Conservation (phyloP, 2,113 vertebrate genomes). For the Microtus richardsoni region DNA sequence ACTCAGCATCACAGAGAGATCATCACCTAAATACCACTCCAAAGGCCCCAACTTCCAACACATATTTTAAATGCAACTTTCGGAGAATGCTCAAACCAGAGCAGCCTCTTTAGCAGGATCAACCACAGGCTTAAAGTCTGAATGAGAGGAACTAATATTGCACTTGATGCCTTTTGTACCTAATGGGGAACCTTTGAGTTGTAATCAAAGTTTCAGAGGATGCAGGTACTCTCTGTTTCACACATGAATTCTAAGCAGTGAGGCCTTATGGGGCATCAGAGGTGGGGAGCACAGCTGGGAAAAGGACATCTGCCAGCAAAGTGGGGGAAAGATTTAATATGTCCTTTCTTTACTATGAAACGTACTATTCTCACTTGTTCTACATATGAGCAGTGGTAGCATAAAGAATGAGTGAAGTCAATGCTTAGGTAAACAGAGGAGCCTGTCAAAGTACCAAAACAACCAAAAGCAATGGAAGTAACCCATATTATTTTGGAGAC, state of each 20-base stretch:
- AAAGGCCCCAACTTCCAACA: not conserved
- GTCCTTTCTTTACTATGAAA: not conserved
- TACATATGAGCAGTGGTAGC: not conserved
- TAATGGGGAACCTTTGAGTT: not conserved
- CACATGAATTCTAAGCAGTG: not conserved
- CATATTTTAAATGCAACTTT: not conserved
- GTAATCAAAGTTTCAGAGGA: not conserved
- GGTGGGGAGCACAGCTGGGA: not conserved
- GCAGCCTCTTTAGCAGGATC: not conserved
- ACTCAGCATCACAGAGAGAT: too few species aligned
- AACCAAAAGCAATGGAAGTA: not conserved
- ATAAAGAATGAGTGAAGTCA: not conserved
- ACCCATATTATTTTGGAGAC: not conserved
- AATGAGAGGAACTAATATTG: not conserved
- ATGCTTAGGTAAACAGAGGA: not conserved
- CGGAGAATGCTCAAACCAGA: not conserved
- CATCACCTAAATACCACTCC: too few species aligned
- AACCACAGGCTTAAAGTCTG: not conserved
- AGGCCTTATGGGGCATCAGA: not conserved
- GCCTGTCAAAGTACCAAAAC: not conserved
- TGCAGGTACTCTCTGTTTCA: not conserved
- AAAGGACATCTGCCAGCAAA: not conserved
- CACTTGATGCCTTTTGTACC: not conserved
- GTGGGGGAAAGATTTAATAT: not conserved
- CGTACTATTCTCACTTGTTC: not conserved